Evolutionary conservation across 2,113 vertebrate species (phyloP).

Genomic region (Prunella fulvescens): DNA sequence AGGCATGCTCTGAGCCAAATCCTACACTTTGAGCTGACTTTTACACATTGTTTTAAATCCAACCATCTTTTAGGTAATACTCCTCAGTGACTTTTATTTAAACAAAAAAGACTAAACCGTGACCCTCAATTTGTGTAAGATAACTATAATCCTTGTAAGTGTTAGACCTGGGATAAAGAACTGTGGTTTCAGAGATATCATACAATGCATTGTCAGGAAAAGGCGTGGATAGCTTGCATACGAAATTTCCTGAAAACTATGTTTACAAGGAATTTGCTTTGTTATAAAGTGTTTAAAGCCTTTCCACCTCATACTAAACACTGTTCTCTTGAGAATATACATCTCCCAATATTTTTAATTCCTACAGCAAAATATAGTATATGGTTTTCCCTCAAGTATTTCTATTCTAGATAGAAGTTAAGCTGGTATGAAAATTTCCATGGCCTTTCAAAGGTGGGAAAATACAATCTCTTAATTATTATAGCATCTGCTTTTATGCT

Average conservation of each 20-base stretch:
- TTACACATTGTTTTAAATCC: not conserved
- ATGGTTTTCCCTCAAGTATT: not conserved
- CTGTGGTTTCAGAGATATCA: not conserved
- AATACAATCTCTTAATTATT: not conserved
- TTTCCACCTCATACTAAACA: not conserved
- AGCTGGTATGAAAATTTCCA: not conserved
- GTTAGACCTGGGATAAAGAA: not conserved
- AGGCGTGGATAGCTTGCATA: slow-evolving; percentile 58
- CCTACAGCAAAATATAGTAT: not conserved
- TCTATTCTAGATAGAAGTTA: not conserved
- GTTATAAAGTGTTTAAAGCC: slow-evolving; percentile 5
- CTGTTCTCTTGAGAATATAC: not conserved
- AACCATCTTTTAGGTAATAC: not conserved
- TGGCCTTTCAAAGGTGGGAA: not conserved
- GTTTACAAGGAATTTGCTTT: slow-evolving; percentile 69
- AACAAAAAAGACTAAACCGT: not conserved
- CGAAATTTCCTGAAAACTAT: slow-evolving; percentile 66
- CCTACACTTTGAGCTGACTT: not conserved
- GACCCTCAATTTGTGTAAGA: not conserved
- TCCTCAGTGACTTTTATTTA: not conserved
- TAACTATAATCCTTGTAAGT: slow-evolving; percentile 7
- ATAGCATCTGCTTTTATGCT: slow-evolving; percentile 10
- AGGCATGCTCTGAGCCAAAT: not conserved
- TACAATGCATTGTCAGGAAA: slow-evolving; percentile 68
- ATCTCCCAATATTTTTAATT: not conserved